Evolutionary conservation across 2,888 invertebrate species (phyloP), one percentile per base, ranked within the genome.

Genomic region (Conchocele bisecta): DNA sequence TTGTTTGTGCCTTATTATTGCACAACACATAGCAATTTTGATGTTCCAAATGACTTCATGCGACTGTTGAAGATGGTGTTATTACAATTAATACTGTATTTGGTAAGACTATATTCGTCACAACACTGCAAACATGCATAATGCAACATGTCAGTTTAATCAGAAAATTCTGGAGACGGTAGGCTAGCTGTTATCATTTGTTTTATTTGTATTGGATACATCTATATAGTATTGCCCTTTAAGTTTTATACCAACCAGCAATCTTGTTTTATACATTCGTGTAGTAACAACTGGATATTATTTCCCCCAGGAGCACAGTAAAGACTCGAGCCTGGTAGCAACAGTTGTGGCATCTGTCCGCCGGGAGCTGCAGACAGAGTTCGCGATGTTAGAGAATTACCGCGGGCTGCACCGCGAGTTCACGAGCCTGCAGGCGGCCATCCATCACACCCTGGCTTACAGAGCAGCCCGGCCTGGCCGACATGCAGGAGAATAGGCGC

Each of bases 381-480:
- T 82, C 11, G 50, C 68, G 0, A 82, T 78, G 42, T 71, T 86
- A 5, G 81, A 85, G 39, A 83, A 84, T 48, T 80, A 83, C 56
- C 60, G 65, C 13, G 67, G 73, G 5, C 70, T 86, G 28, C 65
- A 70, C 37, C 39, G 67, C 0, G 85, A 88, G 56, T 86, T 86
- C 66, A 53, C 66, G 11, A 61, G 70, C 3, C 64, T 84, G 35
- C 78, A 79, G 60, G 56, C 69, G 15, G 71, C 75, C 24, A 84
- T 88, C 13, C 79, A 75, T n/a, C n/a, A n/a, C n/a, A 17, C 83
- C 83, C n/a, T 89, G 89, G 89, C 76, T 89, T 17, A 63, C 81
- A 15, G 57, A 59, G 28, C 75, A 78, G 39, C 89, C 89, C 17
- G 65, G 79, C 20, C 60, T 84, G 9, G 73, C 76, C 20, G 80